Evolutionary conservation across 2,888 invertebrate species (phyloP).

Genomic region (Diarsia mendica): DNA sequence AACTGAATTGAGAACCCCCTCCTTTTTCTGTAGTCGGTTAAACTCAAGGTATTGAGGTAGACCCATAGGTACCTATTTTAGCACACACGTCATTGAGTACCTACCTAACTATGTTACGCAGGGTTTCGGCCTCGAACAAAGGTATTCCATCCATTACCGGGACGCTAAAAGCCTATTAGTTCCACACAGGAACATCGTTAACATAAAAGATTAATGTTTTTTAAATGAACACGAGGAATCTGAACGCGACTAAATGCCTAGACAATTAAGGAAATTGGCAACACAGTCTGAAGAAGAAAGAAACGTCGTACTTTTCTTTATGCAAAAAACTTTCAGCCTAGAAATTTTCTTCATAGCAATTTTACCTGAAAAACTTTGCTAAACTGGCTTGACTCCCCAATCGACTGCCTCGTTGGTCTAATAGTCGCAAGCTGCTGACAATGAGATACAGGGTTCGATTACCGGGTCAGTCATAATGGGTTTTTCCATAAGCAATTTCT

Average conservation of each 20-base stretch:
- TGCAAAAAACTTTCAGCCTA: not conserved
- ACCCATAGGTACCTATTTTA: too few species aligned
- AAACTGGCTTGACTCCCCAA: too few species aligned
- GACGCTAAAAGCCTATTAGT: constrained; percentile 60
- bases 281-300: constrained; percentile 7
- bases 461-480: too few species aligned
- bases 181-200: constrained; percentile 50
- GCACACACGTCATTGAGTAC: constrained; percentile 5
- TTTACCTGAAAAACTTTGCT: too few species aligned
- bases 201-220: constrained; percentile 59
- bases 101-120: not conserved
- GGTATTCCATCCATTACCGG: constrained; percentile 49
- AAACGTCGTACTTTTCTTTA: not conserved
- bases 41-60: too few species aligned
- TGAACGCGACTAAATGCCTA: constrained; percentile 26
- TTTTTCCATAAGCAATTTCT: too few species aligned
- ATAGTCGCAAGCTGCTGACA: too few species aligned
- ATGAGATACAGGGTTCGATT: too few species aligned
- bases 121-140: constrained; percentile 45
- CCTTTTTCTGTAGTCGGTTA: too few species aligned
- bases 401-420: too few species aligned
- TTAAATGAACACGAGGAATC: constrained; percentile 37
- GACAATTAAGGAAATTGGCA: constrained; percentile 37
- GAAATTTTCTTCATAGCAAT: not conserved
- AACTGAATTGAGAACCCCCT: too few species aligned